Conservation (phyloP, 1,140 invertebrate genomes). For the Drosophila tristis region DNA sequence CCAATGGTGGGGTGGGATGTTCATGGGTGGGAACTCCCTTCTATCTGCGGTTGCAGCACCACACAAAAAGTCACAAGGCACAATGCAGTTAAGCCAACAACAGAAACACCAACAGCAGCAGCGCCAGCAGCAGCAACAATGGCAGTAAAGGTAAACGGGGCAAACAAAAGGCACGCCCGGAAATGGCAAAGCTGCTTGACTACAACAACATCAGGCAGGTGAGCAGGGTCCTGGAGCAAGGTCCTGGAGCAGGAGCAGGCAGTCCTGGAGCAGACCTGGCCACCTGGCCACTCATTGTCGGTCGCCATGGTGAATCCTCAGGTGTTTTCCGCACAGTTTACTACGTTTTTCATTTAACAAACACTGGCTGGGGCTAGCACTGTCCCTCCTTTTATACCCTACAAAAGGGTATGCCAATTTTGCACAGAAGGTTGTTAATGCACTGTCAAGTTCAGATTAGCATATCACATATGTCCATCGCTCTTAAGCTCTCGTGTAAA, state of each 20-base stretch:
- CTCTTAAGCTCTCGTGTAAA: too few species aligned
- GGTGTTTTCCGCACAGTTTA: conserved; percentile 83
- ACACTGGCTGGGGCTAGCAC: conserved; percentile 10
- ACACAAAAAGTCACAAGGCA: conserved; percentile 74
- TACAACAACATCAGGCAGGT: conserved; percentile 54
- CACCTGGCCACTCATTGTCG: conserved; percentile 80
- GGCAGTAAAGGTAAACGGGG: conserved; percentile 71
- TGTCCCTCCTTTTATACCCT: too few species aligned
- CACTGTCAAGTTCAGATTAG: too few species aligned
- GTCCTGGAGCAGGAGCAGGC: conserved; percentile 14
- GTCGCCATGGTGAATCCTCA: conserved; percentile 82
- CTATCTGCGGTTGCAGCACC: conserved; percentile 73
- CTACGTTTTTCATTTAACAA: conserved; percentile 82
- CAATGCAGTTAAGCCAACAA: conserved; percentile 71
- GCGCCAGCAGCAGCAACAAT: conserved; percentile 64
- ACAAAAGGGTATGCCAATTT: too few species aligned
- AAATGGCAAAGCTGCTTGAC: conserved; percentile 79
- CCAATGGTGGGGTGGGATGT: too few species aligned
- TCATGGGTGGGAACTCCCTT: conserved; percentile 30
- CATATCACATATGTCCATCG: too few species aligned
- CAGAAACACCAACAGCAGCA: conserved; percentile 30
- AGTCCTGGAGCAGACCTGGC: conserved; percentile 29
- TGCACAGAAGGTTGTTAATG: too few species aligned
- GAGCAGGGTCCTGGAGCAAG: conserved; percentile 7
- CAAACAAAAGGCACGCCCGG: conserved; percentile 77